A percentile compares a stretch with the other conserved stretches of the same genome.
Evolutionary conservation across 2,797 vertebrate species (phyloP).

Genomic region (Coreius guichenoti): DNA sequence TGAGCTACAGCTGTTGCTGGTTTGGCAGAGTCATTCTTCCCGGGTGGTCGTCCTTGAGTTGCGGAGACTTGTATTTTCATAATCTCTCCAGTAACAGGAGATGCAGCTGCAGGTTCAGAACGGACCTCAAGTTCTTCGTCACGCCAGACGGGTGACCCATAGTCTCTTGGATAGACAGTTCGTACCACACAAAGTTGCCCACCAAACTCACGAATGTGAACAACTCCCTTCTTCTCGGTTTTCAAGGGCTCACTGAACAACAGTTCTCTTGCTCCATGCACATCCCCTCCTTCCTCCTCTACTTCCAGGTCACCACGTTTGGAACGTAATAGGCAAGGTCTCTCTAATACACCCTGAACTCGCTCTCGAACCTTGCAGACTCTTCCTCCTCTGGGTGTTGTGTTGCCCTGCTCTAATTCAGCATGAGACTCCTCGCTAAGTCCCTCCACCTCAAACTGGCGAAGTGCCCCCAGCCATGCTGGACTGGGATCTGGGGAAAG

Average conservation of each 20-base stretch:
- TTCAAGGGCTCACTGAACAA: slow-evolving; percentile 33
- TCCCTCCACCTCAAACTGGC: slow-evolving; percentile 63
- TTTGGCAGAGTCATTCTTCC: slow-evolving; percentile 2
- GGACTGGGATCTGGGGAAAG: slow-evolving; percentile 77
- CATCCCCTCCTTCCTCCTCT: neutral
- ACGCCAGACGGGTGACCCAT: slow-evolving; percentile 75
- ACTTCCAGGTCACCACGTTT: slow-evolving; percentile 63
- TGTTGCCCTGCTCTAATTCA: slow-evolving; percentile 64
- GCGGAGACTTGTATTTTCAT: slow-evolving; percentile 69
- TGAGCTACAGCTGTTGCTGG: slow-evolving; percentile 26
- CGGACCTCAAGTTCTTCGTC: slow-evolving; percentile 68
- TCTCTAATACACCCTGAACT: slow-evolving; percentile 79
- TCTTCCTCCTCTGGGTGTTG: slow-evolving; percentile 79
- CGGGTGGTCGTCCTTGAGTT: slow-evolving; percentile 32
- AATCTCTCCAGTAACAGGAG: slow-evolving; percentile 65
- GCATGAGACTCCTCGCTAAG: slow-evolving; percentile 58
- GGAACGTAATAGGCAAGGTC: slow-evolving; percentile 75
- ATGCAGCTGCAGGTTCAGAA: slow-evolving; percentile 57
- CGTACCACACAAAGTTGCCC: slow-evolving; percentile 81
- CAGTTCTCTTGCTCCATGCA: neutral
- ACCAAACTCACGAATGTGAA: slow-evolving; percentile 80
- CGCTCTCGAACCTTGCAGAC: slow-evolving; percentile 77
- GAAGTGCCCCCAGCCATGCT: slow-evolving; percentile 76
- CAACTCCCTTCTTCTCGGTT: slow-evolving; percentile 74
- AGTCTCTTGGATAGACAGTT: slow-evolving; percentile 80